Percentiles rank a stretch among this genome's conserved stretches.
Conservation (phyloP, 2,113 vertebrate species). For the Eulemur rufifrons region DNA sequence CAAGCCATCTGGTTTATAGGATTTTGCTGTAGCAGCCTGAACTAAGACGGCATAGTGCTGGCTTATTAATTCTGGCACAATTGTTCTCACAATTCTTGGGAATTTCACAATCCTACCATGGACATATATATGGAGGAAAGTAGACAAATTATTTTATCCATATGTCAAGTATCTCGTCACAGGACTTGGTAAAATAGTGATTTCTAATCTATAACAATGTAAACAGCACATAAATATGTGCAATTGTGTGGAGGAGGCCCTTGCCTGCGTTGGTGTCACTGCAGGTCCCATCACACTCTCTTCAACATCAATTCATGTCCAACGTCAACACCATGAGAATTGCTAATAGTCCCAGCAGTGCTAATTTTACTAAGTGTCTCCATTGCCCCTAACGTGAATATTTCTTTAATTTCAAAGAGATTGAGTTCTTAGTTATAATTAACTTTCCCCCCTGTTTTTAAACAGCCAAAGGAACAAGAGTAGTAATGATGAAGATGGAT, state of each 20-base stretch:
- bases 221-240: not conserved
- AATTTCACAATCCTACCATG: not conserved
- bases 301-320: not conserved
- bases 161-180: not conserved
- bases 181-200: not conserved
- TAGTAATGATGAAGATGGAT: not conserved
- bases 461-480: not conserved
- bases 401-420: not conserved
- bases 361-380: not conserved
- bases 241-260: not conserved
- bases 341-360: not conserved
- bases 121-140: not conserved
- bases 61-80: conserved; percentile 6
- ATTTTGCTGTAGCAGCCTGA: not conserved
- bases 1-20: not conserved
- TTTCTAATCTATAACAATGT: not conserved
- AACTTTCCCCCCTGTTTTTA: not conserved
- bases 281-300: not conserved
- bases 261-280: not conserved
- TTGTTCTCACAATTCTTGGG: not conserved
- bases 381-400: not conserved
- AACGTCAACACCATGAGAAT: not conserved
- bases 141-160: not conserved
- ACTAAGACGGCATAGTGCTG: not conserved
- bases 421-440: not conserved